A percentile compares a stretch with the other conserved stretches of the same genome.
These are phyloP conservation scores for Strix aluco DNA, from an alignment of 2,113 vertebrate genomes.

Conservation along the genomic window DNA sequence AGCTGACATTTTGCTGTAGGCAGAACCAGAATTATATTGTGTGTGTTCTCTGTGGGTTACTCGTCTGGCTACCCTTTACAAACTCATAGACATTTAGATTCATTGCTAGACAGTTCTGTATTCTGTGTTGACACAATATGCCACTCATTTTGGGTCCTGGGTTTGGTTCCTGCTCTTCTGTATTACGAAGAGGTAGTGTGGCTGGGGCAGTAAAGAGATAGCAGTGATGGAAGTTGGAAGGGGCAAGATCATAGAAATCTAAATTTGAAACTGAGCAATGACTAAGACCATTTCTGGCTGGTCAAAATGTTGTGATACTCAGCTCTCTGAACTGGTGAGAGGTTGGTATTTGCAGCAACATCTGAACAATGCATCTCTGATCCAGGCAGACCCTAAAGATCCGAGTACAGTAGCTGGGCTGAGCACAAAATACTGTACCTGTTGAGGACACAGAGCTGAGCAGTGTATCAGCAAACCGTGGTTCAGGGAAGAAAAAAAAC, in stretches of 20 bases:
- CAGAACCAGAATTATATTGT: neutral
- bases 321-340: neutral
- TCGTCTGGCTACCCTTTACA: neutral
- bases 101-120: neutral
- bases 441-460: neutral
- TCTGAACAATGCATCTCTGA: neutral
- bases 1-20: constrained; percentile 58
- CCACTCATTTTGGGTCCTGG: neutral
- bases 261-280: neutral
- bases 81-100: neutral
- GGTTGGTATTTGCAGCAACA: neutral
- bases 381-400: neutral
- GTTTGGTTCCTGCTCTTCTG: neutral
- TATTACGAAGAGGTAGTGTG: neutral
- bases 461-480: neutral
- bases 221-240: neutral
- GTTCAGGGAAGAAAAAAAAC: neutral
- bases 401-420: neutral
- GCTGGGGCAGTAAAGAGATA: neutral
- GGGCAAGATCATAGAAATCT: neutral
- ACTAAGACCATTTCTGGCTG: neutral
- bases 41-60: neutral
- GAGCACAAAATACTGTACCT: neutral
- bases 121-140: neutral
- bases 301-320: neutral